A percentile compares a stretch with the other conserved stretches of the same genome.
phyloP scores from a whole-genome alignment of 2,888 invertebrate genomes.

The Zootermopsis nevadensis region DNA sequence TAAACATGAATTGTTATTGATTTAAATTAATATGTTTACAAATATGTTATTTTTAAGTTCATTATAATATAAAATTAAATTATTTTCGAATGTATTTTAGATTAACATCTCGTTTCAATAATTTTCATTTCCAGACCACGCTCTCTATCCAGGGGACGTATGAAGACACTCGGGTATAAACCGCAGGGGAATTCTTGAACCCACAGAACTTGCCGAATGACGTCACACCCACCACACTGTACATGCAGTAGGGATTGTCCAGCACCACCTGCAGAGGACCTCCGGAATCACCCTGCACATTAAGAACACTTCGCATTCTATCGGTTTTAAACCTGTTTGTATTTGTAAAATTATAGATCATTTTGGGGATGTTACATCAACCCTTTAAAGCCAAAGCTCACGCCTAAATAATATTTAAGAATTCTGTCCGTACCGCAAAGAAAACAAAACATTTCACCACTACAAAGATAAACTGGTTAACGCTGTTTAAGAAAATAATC shows the following conservation, averaged over 20 bases:
- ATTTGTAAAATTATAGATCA: no score
- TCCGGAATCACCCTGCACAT: constrained; percentile 64
- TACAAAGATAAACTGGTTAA: no score
- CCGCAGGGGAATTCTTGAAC: constrained; percentile 61
- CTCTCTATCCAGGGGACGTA: constrained; percentile 64
- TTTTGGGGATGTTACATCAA: no score
- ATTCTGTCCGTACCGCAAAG: no score
- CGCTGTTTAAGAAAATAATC: no score
- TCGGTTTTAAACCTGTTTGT: no score
- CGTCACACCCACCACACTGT: constrained; percentile 63
- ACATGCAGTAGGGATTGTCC: constrained; percentile 59
- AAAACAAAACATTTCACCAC: no score
- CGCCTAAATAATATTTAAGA: no score
- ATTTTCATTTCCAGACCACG: constrained; percentile 58
- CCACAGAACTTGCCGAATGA: constrained; percentile 65
- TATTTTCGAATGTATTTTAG: background rate
- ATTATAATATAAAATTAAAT: background rate
- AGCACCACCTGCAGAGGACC: constrained; percentile 60
- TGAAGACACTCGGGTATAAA: constrained; percentile 62
- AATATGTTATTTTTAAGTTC: no score
- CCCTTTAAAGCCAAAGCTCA: no score
- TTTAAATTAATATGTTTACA: no score
- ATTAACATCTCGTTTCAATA: background rate
- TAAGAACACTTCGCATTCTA: background rate
- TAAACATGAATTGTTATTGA: no score